Evolutionary conservation across 2,113 vertebrate species (phyloP).

Genomic region (Scolopax mira): DNA sequence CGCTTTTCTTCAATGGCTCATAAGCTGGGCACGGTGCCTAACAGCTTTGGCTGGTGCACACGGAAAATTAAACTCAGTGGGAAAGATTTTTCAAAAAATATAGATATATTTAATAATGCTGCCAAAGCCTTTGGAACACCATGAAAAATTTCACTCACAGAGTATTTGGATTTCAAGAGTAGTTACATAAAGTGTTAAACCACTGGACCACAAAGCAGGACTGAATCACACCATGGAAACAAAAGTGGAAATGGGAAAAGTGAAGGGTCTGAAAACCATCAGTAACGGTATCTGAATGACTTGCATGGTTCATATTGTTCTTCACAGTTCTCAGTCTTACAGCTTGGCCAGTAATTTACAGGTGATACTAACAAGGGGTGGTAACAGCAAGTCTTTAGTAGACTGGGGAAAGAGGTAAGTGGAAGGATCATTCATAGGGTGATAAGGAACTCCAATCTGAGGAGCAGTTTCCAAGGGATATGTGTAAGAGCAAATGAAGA

Average conservation of each 20-base stretch:
- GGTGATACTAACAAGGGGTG: not conserved
- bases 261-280: not conserved
- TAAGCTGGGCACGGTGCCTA: not conserved
- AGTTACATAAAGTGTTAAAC: not conserved
- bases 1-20: not conserved
- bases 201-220: not conserved
- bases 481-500: not conserved
- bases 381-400: not conserved
- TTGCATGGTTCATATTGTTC: not conserved
- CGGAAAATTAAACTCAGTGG: not conserved
- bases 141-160: not conserved
- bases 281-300: not conserved
- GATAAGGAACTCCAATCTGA: not conserved
- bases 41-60: not conserved
- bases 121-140: not conserved
- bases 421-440: not conserved
- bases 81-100: not conserved
- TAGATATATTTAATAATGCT: not conserved
- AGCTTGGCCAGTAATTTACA: not conserved
- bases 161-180: not conserved
- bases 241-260: not conserved
- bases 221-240: not conserved
- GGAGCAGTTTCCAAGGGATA: not conserved
- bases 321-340: not conserved
- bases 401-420: not conserved